phyloP scores from a whole-genome alignment of 1,140 invertebrate genomes.

The Nephila pilipes region DNA sequence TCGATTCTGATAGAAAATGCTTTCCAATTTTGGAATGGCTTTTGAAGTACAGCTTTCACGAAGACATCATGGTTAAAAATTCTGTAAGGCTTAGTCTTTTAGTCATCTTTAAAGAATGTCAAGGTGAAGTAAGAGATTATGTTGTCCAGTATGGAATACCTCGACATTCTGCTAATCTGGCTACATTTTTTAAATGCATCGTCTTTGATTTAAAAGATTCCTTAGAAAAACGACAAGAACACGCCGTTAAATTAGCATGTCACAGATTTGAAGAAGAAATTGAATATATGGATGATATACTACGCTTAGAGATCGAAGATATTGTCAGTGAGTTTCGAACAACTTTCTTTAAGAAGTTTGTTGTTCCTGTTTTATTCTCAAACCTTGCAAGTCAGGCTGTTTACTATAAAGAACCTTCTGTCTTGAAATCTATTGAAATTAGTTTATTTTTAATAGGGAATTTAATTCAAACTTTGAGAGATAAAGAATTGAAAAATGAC shows the following conservation, averaged over 20 bases:
- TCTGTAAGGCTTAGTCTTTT: neutral
- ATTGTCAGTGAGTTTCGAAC: neutral
- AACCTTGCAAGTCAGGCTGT: neutral
- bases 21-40: slow-evolving; percentile 4
- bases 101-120: slow-evolving; percentile 5
- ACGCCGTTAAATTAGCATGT: neutral
- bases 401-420: neutral
- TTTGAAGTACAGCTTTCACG: neutral
- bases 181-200: neutral
- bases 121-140: neutral
- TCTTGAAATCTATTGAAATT: neutral
- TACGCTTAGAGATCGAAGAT: neutral
- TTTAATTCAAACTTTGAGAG: neutral
- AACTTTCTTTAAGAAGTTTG: neutral
- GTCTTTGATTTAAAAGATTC: neutral
- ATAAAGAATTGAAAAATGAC: neutral
- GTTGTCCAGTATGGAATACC: neutral
- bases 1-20: neutral
- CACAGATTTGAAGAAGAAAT: neutral
- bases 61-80: slow-evolving; percentile 30
- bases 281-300: slow-evolving; percentile 12
- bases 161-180: neutral
- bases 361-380: neutral
- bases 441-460: neutral
- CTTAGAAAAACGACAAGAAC: neutral